Evolutionary conservation across 1,140 invertebrate species (phyloP), one percentile per base, ranked within the genome.

Genomic region (Cheumatopsyche charites): DNA sequence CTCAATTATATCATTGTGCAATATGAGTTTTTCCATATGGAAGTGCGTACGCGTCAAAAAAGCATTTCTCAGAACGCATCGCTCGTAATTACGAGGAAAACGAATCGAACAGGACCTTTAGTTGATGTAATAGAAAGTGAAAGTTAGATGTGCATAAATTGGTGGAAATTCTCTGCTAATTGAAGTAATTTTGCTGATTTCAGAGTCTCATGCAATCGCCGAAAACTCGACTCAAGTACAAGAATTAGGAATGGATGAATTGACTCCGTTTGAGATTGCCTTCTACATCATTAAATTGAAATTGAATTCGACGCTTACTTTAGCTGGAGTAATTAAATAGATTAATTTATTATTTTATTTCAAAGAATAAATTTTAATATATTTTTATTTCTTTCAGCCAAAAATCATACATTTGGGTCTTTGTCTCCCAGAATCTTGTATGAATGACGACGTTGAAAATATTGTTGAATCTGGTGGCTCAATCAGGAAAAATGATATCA

Each of bases 371-470:
- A 26, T 29, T 74, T 67, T 26, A 47, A 61, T 0, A 67, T 55
- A 17, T 55, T 55, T 45, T 42, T 71, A 9, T 58, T 41, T 65
- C 43, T 77, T 82, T 79, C 81, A 88, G 87, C 76, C 85, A 78
- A 77, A 87, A 75, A 81, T 87, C 4, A 82, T 93, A 29, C 88
- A 91, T 66, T 79, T 93, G 12, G 92, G 92, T 0, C 79, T 92
- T 1, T 94, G 92, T 77, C 81, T 93, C 42, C 92, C 92, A 4
- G 84, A 85, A 29, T 85, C 86, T 0, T 94, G 92, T 79, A 82
- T 80, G 3, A 85, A 87, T 13, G 77, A 84, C 9, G 90, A 92
- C 69, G 87, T 92, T 4, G 75, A 79, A 12, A 77, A 80, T 1
- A 83, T 93, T 71, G 84, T 89, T 63, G 81, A 84, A 77, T 80